phyloP scores from a whole-genome alignment of 2,888 invertebrate species.

The Dasypogon diadema region DNA sequence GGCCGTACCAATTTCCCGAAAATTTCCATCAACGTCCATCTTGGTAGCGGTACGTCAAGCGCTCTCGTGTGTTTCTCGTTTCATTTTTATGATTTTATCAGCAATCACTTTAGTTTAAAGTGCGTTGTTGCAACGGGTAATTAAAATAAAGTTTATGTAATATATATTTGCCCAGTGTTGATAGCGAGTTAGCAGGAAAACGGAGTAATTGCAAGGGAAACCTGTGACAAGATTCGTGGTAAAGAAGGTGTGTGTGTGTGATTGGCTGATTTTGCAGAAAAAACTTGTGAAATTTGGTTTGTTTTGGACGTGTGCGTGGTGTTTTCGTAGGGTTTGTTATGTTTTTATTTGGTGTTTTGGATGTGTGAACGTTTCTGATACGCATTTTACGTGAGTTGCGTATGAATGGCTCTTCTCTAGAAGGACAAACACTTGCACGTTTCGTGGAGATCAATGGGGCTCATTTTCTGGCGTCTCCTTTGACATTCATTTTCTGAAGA shows the following conservation, averaged over 20 bases:
- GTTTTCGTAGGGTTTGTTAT: not conserved
- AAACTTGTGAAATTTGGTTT: constrained; percentile 2
- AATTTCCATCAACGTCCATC: constrained; percentile 38
- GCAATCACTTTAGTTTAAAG: constrained; percentile 31
- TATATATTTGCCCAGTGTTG: not conserved
- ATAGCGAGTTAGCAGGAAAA: not conserved
- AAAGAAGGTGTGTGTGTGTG: constrained; percentile 37
- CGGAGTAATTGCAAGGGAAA: not conserved
- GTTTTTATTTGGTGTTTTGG: constrained; percentile 1
- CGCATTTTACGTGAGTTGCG: constrained; percentile 21
- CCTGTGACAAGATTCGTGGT: constrained; percentile 36
- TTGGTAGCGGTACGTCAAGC: constrained; percentile 54
- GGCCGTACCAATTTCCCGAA: not conserved
- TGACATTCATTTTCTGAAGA: not conserved
- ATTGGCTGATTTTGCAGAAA: not conserved
- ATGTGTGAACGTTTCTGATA: not conserved
- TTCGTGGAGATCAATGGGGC: not conserved
- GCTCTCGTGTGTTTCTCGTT: constrained; percentile 52
- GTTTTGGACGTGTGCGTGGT: not conserved
- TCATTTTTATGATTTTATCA: constrained; percentile 51
- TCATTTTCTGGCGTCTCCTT: not conserved
- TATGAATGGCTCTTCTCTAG: constrained; percentile 3
- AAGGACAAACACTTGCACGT: constrained; percentile 15
- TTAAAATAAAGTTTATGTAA: not conserved
- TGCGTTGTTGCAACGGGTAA: not conserved